Evolutionary conservation across 2,113 vertebrate species (phyloP).

Genomic region (Porphyrio hochstetteri): DNA sequence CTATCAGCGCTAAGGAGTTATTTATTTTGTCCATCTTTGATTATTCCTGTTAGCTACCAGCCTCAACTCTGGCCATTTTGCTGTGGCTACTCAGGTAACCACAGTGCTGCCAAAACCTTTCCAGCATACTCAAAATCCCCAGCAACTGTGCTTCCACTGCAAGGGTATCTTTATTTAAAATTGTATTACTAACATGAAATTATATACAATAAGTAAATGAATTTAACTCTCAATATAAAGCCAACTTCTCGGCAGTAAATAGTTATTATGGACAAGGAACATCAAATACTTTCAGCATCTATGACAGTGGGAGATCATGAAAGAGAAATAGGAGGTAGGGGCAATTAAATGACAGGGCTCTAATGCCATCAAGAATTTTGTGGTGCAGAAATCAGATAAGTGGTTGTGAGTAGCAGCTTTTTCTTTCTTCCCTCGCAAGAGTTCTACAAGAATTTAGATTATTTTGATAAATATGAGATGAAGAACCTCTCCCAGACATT

Average conservation of each 20-base stretch:
- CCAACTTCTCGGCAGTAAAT: constrained; percentile 17
- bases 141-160: neutral
- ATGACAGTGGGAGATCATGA: neutral
- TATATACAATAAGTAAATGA: constrained; percentile 10
- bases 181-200: neutral
- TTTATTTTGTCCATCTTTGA: constrained; percentile 24
- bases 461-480: neutral
- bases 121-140: neutral
- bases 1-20: neutral
- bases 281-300: neutral
- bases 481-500: neutral
- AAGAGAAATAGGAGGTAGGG: neutral
- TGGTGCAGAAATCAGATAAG: neutral
- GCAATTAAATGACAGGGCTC: constrained; percentile 14
- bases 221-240: neutral
- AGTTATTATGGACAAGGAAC: neutral
- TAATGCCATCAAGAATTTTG: constrained; percentile 5
- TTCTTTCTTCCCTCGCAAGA: neutral
- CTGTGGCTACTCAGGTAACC: neutral
- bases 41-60: neutral
- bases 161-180: neutral
- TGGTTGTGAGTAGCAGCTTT: neutral
- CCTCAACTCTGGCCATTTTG: constrained; percentile 6
- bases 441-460: neutral
- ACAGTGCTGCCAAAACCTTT: neutral